Percentiles rank a stretch among this genome's conserved stretches.
Evolutionary conservation across 1,140 invertebrate species (phyloP).

Genomic region (Saccostrea cuccullata): DNA sequence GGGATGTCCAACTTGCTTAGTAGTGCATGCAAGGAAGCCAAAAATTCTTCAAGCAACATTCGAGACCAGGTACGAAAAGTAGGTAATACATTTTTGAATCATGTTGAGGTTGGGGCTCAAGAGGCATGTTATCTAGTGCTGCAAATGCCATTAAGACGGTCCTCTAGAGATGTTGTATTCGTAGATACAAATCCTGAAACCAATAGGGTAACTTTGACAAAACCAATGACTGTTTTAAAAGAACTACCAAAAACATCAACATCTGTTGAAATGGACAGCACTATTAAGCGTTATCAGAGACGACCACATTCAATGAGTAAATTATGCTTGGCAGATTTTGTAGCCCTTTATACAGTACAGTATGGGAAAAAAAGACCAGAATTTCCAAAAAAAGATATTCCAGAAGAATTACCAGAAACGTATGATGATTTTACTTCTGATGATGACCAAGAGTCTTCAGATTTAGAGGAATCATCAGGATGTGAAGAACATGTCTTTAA

Average conservation of each 20-base stretch:
- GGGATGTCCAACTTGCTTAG: neutral
- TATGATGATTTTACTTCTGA: conserved; percentile 11
- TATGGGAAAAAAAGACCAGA: too few relatives aligned
- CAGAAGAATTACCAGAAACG: conserved; percentile 31
- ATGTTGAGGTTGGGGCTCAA: conserved; percentile 38
- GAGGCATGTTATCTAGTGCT: conserved; percentile 46
- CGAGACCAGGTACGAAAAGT: too few relatives aligned
- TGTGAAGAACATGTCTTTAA: neutral
- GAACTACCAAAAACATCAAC: conserved; percentile 26
- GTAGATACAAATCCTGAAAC: conserved; percentile 39
- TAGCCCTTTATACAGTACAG: neutral
- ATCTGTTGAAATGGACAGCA: conserved; percentile 29
- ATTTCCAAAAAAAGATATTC: neutral
- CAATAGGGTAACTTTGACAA: conserved; percentile 25
- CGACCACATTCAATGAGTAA: conserved; percentile 8
- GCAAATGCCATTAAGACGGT: conserved; percentile 42
- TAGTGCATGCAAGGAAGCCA: conserved; percentile 56
- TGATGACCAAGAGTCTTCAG: neutral
- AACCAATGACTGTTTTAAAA: conserved; percentile 17
- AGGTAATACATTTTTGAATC: conserved; percentile 47
- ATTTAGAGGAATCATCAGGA: neutral
- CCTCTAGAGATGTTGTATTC: conserved; percentile 16
- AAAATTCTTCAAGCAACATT: conserved; percentile 44
- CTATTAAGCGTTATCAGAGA: conserved; percentile 27
- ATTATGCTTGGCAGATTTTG: conserved; percentile 39